Percentiles rank a stretch among this genome's conserved stretches.
phyloP scores from a whole-genome alignment of 2,797 vertebrate genomes.

The Eidolon dupreanum region DNA sequence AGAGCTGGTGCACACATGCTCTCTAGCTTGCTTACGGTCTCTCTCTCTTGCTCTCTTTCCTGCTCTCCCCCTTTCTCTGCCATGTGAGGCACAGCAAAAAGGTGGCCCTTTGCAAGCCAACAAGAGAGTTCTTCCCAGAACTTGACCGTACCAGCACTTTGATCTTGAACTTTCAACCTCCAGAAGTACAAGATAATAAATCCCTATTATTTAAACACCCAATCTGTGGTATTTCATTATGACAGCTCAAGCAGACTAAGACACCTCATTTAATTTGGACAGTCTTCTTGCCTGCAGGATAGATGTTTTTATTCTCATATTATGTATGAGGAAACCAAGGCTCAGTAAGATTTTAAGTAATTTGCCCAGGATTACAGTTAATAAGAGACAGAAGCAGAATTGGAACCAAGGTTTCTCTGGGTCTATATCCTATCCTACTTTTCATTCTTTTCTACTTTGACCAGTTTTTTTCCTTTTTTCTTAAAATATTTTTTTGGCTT shows the following conservation, averaged over 20 bases:
- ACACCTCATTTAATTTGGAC: not conserved
- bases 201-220: not conserved
- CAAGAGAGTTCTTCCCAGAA: not conserved
- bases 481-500: not conserved
- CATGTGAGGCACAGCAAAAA: not conserved
- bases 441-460: slow-evolving; percentile 13
- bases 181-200: not conserved
- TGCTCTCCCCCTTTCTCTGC: not conserved
- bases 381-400: not conserved
- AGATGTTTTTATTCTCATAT: not conserved
- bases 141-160: not conserved
- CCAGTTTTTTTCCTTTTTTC: not conserved
- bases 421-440: not conserved
- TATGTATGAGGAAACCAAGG: not conserved
- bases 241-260: not conserved
- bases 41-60: too few species aligned
- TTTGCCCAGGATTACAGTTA: not conserved
- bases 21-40: too few species aligned
- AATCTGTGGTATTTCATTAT: not conserved
- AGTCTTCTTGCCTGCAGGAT: not conserved
- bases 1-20: not conserved
- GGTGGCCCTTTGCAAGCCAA: not conserved
- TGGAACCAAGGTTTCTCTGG: not conserved
- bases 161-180: not conserved
- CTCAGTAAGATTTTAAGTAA: not conserved